Evolutionary conservation across 2,888 invertebrate genomes (phyloP).

Genomic region (Strigamia crassipes): DNA sequence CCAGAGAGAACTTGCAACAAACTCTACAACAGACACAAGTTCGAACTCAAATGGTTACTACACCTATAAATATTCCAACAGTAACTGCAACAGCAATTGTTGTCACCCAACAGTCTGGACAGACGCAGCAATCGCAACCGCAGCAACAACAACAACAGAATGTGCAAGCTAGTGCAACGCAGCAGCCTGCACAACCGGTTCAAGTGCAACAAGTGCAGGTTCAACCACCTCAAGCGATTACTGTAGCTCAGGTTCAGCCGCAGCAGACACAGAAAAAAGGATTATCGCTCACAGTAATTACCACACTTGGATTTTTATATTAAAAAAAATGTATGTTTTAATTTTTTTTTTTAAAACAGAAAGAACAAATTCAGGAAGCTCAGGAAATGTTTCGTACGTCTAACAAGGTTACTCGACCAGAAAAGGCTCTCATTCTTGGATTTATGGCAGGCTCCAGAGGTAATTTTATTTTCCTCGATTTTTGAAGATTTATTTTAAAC

Average conservation of each 20-base stretch:
- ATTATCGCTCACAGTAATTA: constrained; percentile 58
- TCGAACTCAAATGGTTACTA: constrained; percentile 50
- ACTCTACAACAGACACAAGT: constrained; percentile 49
- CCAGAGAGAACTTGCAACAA: constrained; percentile 57
- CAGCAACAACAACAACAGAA: constrained; percentile 51
- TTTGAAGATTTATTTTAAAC: not conserved
- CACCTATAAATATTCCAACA: constrained; percentile 49
- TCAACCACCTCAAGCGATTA: constrained; percentile 45
- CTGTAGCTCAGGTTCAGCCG: constrained; percentile 42
- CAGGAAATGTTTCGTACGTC: constrained; percentile 97
- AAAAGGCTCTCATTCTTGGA: constrained; percentile 95
- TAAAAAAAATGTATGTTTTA: not conserved
- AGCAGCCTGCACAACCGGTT: constrained; percentile 49
- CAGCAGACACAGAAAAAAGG: constrained; percentile 55
- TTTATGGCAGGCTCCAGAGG: constrained; percentile 98
- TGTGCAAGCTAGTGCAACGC: constrained; percentile 38
- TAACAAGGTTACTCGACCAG: constrained; percentile 92
- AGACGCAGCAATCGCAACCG: constrained; percentile 50
- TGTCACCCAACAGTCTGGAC: constrained; percentile 50
- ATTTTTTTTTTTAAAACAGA: constrained; percentile 63
- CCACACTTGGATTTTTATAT: not conserved
- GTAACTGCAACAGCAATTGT: constrained; percentile 47
- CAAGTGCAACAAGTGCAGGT: constrained; percentile 41
- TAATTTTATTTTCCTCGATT: constrained; percentile 56
- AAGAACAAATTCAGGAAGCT: constrained; percentile 94